Evolutionary conservation across 2,888 invertebrate species (phyloP).

Genomic region (Adelphocoris suturalis): DNA sequence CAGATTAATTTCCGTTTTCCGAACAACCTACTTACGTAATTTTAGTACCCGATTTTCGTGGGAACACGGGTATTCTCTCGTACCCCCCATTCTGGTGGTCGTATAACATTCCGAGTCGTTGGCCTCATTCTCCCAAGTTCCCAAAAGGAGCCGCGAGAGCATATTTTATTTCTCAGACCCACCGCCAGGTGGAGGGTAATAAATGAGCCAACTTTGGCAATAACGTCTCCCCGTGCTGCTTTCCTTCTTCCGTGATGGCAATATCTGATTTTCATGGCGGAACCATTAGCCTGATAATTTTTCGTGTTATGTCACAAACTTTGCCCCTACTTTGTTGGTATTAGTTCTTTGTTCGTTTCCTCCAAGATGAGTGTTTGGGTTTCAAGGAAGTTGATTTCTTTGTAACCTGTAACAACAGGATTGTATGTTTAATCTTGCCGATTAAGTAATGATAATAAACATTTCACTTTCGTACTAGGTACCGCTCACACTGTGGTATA

Average conservation of each 20-base stretch:
- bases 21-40: too few species aligned
- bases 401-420: too few species aligned
- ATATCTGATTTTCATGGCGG: slow-evolving; percentile 20
- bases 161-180: not conserved
- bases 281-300: slow-evolving; percentile 27
- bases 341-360: not conserved
- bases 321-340: not conserved
- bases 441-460: too few species aligned
- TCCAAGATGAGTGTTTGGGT: not conserved
- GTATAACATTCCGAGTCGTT: not conserved
- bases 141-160: not conserved
- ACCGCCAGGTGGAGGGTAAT: not conserved
- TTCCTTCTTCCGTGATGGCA: slow-evolving; percentile 17
- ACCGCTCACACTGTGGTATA: too few species aligned
- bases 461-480: too few species aligned
- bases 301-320: slow-evolving; percentile 20
- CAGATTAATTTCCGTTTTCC: too few species aligned
- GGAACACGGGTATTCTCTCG: too few species aligned
- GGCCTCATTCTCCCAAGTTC: not conserved
- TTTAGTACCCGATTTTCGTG: too few species aligned
- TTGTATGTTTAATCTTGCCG: too few species aligned
- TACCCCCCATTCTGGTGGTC: not conserved
- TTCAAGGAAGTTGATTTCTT: too few species aligned
- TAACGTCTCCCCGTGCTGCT: slow-evolving; percentile 10
- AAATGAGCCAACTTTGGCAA: slow-evolving; percentile 19